A percentile compares a stretch with the other conserved stretches of the same genome.
phyloP scores from a whole-genome alignment of 2,888 invertebrate species.

The Parthenolecanium corni region DNA sequence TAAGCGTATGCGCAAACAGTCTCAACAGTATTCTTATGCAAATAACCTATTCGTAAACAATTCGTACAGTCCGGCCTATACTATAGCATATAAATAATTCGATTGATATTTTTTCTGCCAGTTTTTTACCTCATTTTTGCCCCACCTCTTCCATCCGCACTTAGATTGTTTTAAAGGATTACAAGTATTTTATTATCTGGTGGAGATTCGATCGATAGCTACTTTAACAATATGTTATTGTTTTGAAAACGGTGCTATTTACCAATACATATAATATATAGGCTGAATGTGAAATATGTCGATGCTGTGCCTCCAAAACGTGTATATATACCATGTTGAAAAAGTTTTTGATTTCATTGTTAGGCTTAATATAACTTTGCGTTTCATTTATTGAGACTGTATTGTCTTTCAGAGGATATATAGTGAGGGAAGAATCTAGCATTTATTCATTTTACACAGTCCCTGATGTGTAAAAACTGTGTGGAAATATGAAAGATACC shows the following conservation, averaged over 20 bases:
- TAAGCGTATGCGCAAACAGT: neutral
- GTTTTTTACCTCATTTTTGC: slow-evolving; percentile 1
- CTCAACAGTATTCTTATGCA: slow-evolving; percentile 21
- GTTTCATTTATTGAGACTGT: too few species aligned
- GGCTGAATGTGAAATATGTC: too few species aligned
- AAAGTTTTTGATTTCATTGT: too few species aligned
- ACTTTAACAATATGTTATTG: slow-evolving; percentile 25
- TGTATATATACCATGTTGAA: too few species aligned
- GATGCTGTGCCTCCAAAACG: too few species aligned
- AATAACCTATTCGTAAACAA: slow-evolving; percentile 23
- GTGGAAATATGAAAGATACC: too few species aligned
- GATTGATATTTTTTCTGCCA: slow-evolving; percentile 8
- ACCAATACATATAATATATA: neutral
- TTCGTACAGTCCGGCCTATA: slow-evolving; percentile 2
- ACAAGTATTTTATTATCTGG: slow-evolving; percentile 27
- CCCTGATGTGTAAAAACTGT: too few species aligned
- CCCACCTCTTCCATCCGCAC: neutral
- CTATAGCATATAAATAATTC: slow-evolving; percentile 19
- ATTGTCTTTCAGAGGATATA: too few species aligned
- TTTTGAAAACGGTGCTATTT: neutral
- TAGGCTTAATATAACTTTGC: too few species aligned
- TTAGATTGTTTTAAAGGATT: slow-evolving; percentile 26
- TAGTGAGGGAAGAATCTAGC: too few species aligned
- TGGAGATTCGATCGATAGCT: slow-evolving; percentile 24
- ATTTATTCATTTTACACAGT: too few species aligned